These are phyloP conservation scores for Mobula hypostoma DNA, from an alignment of 2,113 vertebrate species.

Conservation along the genomic window DNA sequence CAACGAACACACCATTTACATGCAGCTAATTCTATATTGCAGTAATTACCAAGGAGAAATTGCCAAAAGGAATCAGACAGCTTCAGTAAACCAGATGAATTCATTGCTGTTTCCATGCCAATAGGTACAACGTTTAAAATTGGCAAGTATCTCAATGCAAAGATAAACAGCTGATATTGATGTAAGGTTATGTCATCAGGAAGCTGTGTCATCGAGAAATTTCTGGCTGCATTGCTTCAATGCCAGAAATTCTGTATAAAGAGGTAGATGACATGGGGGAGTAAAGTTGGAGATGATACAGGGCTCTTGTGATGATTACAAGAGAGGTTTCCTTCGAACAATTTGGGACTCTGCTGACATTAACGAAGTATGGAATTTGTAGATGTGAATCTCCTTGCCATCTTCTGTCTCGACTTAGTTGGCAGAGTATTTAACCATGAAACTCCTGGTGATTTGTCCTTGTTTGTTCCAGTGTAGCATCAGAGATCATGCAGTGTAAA, in stretches of 20 bases:
- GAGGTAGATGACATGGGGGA: not conserved
- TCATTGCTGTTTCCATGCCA: not conserved
- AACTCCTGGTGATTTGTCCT: too few species aligned
- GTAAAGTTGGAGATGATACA: not conserved
- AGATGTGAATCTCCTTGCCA: too few species aligned
- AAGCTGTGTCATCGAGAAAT: not conserved
- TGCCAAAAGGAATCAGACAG: not conserved
- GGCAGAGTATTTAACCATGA: too few species aligned
- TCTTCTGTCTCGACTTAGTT: too few species aligned
- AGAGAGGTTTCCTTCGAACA: not conserved
- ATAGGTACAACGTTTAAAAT: not conserved
- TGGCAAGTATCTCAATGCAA: not conserved
- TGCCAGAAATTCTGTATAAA: slow-evolving; percentile 6
- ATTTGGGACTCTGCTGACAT: too few species aligned
- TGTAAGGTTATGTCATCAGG: not conserved
- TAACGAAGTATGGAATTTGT: too few species aligned
- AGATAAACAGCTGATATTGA: not conserved
- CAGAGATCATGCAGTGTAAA: not conserved
- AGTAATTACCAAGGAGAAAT: not conserved
- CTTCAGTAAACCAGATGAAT: not conserved
- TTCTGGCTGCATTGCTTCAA: not conserved
- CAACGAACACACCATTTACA: not conserved
- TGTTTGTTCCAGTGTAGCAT: too few species aligned
- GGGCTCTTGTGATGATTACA: not conserved
- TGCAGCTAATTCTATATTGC: not conserved